A percentile compares a stretch with the other conserved stretches of the same genome.
Evolutionary conservation across 2,888 invertebrate species (phyloP).

Genomic region (Latrodectus elegans): DNA sequence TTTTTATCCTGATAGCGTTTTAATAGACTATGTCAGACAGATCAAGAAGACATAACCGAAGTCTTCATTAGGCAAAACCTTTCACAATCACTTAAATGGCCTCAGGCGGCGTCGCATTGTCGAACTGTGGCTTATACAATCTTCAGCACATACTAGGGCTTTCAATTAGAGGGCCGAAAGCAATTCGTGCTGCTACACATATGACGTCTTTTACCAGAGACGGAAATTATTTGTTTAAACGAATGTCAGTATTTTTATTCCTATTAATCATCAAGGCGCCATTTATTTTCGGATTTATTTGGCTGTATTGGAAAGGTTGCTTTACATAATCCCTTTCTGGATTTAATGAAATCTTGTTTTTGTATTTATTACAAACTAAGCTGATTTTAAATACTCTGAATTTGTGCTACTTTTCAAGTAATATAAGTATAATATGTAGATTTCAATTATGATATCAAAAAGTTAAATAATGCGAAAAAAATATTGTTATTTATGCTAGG

Average conservation of each 20-base stretch:
- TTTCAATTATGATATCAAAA: too few relatives aligned
- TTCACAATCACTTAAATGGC: constrained; percentile 29
- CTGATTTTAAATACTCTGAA: too few relatives aligned
- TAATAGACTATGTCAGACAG: too few relatives aligned
- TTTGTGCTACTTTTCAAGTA: too few relatives aligned
- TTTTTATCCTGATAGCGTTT: too few relatives aligned
- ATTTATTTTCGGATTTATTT: neutral
- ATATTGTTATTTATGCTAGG: too few relatives aligned
- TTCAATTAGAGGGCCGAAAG: constrained; percentile 6
- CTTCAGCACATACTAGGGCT: constrained; percentile 1
- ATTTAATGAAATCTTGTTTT: neutral
- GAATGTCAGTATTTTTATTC: neutral
- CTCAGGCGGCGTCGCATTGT: constrained; percentile 19
- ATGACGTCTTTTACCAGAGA: neutral
- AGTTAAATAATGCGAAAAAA: too few relatives aligned
- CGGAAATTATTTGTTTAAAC: constrained; percentile 22
- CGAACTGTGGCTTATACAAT: neutral
- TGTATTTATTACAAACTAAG: too few relatives aligned
- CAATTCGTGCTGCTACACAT: neutral
- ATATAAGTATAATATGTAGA: too few relatives aligned
- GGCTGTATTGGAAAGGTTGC: neutral
- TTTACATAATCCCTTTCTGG: neutral
- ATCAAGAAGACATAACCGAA: neutral
- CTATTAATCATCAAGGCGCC: neutral
- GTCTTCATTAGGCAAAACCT: constrained; percentile 30